Evolutionary conservation across 2,113 vertebrate genomes (phyloP).

Genomic region (Plotosus lineatus): DNA sequence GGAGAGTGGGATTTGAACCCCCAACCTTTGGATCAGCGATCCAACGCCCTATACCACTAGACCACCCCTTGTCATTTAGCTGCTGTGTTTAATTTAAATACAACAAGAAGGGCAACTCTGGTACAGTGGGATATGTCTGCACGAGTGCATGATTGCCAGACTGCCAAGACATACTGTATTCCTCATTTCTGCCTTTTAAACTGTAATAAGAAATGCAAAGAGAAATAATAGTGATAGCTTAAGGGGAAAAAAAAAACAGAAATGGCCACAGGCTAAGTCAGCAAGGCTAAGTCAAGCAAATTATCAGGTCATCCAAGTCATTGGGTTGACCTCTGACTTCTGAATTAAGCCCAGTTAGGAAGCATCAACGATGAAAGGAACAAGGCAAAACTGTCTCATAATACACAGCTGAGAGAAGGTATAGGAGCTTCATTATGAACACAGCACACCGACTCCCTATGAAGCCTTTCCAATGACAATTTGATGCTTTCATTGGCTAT

Average conservation of each 20-base stretch:
- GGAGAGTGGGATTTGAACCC: too few relatives aligned
- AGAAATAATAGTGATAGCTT: slow-evolving; percentile 10
- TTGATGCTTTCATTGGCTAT: slow-evolving; percentile 61
- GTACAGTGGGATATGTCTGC: background rate
- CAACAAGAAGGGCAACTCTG: background rate
- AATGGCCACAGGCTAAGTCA: background rate
- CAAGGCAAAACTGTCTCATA: background rate
- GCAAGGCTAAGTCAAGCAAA: background rate
- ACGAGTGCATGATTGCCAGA: background rate
- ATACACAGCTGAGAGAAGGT: slow-evolving; percentile 44
- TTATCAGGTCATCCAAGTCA: slow-evolving; percentile 17
- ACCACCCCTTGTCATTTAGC: too few relatives aligned
- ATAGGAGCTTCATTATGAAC: slow-evolving; percentile 3
- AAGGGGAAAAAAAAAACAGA: background rate
- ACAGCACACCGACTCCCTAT: slow-evolving; percentile 41
- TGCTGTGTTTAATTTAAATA: too few relatives aligned
- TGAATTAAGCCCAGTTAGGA: slow-evolving; percentile 17
- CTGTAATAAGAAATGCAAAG: background rate
- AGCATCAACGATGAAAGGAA: slow-evolving; percentile 40
- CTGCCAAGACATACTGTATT: background rate
- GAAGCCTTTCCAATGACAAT: slow-evolving; percentile 71
- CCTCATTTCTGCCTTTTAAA: background rate
- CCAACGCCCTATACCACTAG: too few relatives aligned
- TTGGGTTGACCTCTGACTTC: slow-evolving; percentile 53
- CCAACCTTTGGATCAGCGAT: too few relatives aligned